These are phyloP conservation scores for Leucophenga varia DNA, from an alignment of 1,140 invertebrate species.

Conservation along the genomic window DNA sequence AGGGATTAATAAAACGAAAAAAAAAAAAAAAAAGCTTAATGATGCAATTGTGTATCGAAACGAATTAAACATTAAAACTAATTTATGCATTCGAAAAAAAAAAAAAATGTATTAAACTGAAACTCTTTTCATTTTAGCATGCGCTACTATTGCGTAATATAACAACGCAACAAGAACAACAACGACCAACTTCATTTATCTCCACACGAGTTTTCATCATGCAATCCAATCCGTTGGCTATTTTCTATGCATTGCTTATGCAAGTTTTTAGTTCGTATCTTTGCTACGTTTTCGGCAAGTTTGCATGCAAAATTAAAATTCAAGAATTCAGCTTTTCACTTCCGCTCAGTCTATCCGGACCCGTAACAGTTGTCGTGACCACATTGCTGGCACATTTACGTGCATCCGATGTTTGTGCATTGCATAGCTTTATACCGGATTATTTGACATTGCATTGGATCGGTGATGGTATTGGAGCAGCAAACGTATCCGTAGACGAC, in stretches of 20 bases:
- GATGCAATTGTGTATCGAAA: too few species aligned
- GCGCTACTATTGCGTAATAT: too few species aligned
- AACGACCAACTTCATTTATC: too few species aligned
- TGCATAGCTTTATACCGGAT: slow-evolving; percentile 63
- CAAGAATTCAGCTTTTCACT: slow-evolving; percentile 79
- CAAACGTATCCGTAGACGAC: slow-evolving; percentile 34
- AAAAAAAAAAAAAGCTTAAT: too few species aligned
- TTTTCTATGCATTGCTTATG: slow-evolving; percentile 62
- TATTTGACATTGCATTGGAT: slow-evolving; percentile 64
- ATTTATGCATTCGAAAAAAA: too few species aligned
- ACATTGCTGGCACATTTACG: slow-evolving; percentile 65
- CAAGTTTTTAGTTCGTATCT: slow-evolving; percentile 67
- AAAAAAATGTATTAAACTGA: too few species aligned
- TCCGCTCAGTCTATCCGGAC: slow-evolving; percentile 72
- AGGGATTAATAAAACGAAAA: too few species aligned
- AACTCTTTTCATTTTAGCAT: too few species aligned
- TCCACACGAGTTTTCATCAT: slow-evolving; percentile 19
- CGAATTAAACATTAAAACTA: too few species aligned
- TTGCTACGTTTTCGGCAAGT: slow-evolving; percentile 75
- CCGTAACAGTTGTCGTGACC: slow-evolving; percentile 66
- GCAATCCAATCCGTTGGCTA: slow-evolving; percentile 51
- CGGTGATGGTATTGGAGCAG: slow-evolving; percentile 61
- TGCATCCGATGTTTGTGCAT: slow-evolving; percentile 64
- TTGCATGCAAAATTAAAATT: slow-evolving; percentile 81
- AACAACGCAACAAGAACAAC: slow-evolving; percentile 6